phyloP scores from a whole-genome alignment of 2,888 invertebrate genomes.

The Hermaeophaga mercurialis region DNA sequence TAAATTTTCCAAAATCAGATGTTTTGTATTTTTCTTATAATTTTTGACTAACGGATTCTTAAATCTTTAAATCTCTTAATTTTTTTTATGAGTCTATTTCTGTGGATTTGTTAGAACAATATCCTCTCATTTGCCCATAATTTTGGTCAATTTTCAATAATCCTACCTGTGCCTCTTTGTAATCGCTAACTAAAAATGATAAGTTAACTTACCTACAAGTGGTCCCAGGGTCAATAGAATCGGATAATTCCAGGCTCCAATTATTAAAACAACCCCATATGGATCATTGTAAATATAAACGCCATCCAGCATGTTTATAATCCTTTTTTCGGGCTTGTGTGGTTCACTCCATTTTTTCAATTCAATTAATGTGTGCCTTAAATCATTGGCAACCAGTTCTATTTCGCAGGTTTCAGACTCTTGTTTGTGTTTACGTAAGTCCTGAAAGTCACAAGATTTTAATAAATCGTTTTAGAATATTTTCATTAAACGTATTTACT shows the following conservation, averaged over 20 bases:
- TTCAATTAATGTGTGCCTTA: conserved; percentile 70
- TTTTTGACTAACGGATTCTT: no score
- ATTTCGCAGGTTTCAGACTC: conserved; percentile 83
- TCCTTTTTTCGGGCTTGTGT: conserved; percentile 69
- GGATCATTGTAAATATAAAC: conserved; percentile 85
- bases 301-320: conserved; percentile 75
- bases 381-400: conserved; percentile 77
- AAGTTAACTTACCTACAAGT: conserved; percentile 66
- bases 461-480: no score
- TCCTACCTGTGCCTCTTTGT: no score
- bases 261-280: conserved; percentile 86
- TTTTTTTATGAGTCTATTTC: no score
- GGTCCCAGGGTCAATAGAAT: conserved; percentile 81
- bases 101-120: no score
- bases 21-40: no score
- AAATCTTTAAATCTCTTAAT: no score
- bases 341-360: conserved; percentile 81
- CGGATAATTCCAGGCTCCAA: conserved; percentile 98
- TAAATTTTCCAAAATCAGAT: no score
- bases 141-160: no score
- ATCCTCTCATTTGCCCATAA: no score
- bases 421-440: conserved; percentile 79
- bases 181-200: no score
- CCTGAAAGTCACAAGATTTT: conserved; percentile 53
- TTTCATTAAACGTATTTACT: no score